Evolutionary conservation across 1,140 invertebrate genomes (phyloP).

Genomic region (Heterodera schachtii): DNA sequence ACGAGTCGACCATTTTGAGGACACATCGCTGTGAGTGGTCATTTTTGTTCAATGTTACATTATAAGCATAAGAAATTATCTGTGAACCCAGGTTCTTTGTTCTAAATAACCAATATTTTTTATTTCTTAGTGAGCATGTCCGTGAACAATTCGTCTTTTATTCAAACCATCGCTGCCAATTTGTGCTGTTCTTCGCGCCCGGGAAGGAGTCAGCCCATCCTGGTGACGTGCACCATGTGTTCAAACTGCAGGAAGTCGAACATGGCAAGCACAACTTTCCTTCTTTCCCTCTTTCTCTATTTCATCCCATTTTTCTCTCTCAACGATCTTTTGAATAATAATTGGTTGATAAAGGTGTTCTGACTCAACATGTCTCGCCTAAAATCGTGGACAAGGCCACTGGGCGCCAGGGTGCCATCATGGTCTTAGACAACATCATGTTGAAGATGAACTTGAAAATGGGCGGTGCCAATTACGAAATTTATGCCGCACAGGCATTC

Average conservation of each 20-base stretch:
- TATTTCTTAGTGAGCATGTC: constrained; percentile 9
- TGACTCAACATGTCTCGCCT: constrained; percentile 20
- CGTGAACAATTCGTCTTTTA: constrained; percentile 25
- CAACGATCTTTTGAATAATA: not conserved
- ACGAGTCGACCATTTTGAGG: constrained; percentile 9
- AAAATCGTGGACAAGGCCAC: constrained; percentile 23
- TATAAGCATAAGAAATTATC: not conserved
- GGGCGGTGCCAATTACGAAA: constrained; percentile 34
- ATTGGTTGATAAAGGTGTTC: constrained; percentile 2
- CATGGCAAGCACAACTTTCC: constrained; percentile 5
- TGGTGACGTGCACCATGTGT: constrained; percentile 23
- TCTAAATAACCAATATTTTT: not conserved
- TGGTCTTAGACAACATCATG: constrained; percentile 37
- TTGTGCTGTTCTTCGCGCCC: constrained; percentile 34
- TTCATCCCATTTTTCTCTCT: not conserved
- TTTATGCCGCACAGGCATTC: constrained; percentile 13
- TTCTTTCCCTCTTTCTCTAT: no score
- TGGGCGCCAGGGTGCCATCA: constrained; percentile 17
- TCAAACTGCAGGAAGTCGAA: constrained; percentile 34
- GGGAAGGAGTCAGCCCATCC: constrained; percentile 22
- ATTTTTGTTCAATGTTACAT: not conserved
- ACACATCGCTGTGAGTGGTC: not conserved
- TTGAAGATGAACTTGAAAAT: constrained; percentile 45
- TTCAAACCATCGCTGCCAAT: not conserved
- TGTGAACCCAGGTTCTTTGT: not conserved